Evolutionary conservation across 92 coral and sea anemone genomes (phyloP), one percentile per base, ranked within the genome.

Genomic region (Epizoanthus stellaris): DNA sequence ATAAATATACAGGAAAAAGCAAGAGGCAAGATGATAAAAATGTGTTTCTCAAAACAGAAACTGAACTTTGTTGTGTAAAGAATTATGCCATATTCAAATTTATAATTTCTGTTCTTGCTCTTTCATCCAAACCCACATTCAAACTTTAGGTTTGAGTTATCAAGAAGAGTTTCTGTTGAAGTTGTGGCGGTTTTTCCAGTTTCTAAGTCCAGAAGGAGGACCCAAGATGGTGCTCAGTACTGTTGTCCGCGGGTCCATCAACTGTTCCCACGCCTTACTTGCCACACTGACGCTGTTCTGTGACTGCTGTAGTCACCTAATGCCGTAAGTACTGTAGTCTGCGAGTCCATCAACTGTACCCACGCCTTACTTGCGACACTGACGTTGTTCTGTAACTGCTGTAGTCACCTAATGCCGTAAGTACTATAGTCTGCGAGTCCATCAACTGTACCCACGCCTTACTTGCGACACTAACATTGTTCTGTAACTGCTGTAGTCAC

Each of bases 381-480:
- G 36, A 89, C 93, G 14, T 89, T 96, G 66, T 96, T 96, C 89
- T 96, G 98, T 88, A 97, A 96, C 89, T 96, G 99, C 82, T 96
- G 99, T 73, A 88, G 99, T 67, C 99, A 96, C 79, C 90, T 95
- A 16, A 85, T 96, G 67, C 98, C 99, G 99, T 96, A 75, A 87
- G 77, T 60, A 91, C 88, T 84, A 84, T 97, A 12, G 88, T 91
- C 56, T 85, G 90, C 10, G 95, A 91, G 63, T 89, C 91, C 56
- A 91, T 95, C 14, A 93, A 89, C 80, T 90, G 92, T 75, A 90
- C 92, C 6, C 92, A 82, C 5, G 92, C 94, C 5, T 82, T 96
- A 36, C 98, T 90, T 53, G 89, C 98, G 4, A 82, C 98, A 69
- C 90, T 96, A 23, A 89, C 93, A 10, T 89, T 96, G 66, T 96